Percentiles rank a stretch among this genome's conserved stretches.
Evolutionary conservation across 1,140 invertebrate species (phyloP).

Genomic region (Ips nitidus): DNA sequence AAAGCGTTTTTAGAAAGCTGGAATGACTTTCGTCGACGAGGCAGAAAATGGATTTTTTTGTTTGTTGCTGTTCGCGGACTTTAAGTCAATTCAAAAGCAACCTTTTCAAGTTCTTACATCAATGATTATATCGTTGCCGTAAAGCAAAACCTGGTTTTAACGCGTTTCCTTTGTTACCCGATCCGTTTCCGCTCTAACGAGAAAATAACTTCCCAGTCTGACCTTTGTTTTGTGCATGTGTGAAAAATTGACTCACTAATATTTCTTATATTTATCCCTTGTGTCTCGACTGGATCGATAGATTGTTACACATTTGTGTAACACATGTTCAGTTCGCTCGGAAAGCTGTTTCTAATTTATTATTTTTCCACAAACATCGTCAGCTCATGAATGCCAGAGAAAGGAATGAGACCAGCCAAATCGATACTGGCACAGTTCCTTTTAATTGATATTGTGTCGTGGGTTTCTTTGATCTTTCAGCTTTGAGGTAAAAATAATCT

Average conservation of each 20-base stretch:
- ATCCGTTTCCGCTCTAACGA: conserved; percentile 13
- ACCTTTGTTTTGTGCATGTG: conserved; percentile 16
- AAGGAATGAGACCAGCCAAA: not conserved
- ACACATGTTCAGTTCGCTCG: conserved; percentile 16
- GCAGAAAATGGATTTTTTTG: not conserved
- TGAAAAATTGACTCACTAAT: conserved; percentile 24
- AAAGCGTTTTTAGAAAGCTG: not conserved
- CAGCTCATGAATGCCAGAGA: not conserved
- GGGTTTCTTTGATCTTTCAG: no score
- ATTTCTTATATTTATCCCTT: conserved; percentile 14
- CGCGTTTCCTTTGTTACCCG: conserved; percentile 13
- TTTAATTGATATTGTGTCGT: not conserved
- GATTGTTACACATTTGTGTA: conserved; percentile 12
- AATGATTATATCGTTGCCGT: not conserved
- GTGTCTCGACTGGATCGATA: conserved; percentile 15
- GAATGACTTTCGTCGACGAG: not conserved
- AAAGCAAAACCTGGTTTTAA: not conserved
- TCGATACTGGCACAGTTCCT: not conserved
- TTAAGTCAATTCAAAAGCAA: not conserved
- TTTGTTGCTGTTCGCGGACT: not conserved
- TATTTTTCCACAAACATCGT: not conserved
- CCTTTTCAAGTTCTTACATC: not conserved
- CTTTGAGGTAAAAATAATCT: no score
- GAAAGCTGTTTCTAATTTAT: conserved; percentile 20
- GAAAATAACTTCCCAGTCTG: conserved; percentile 13